Base-by-base conservation (phyloP, 2,888 invertebrate genomes). In the Cryptus viduatorius region DNA sequence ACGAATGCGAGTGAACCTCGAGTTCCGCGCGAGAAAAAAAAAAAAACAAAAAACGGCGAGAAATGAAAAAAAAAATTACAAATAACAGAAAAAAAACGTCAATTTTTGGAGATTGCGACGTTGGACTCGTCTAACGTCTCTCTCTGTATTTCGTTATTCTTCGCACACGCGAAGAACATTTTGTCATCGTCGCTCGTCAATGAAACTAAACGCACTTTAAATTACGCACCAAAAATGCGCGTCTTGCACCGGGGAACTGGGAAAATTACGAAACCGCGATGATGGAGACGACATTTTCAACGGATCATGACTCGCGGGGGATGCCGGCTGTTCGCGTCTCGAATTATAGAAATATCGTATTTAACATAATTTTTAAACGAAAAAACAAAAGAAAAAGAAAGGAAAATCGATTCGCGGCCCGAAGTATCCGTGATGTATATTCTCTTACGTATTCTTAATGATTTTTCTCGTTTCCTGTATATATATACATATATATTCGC, bases 391-490 rank as follows among this genome's bases (percentile, higher is more conserved):
- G 42, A 65, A 48, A 19, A 44, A 42, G 42, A 65, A 48, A 19
- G 29, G 8, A 59, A 72, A 37, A 59, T 61, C 46, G 46, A 56
- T 24, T 59, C 61, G 42, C 29, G 37, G 19, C 24, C 56, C 7
- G 24, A 37, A 4, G 68, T 69, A 68, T 69, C 53, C 64, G n/a
- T 29, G 72, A 59, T 77, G 59, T 50, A 19, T 80, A 73, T 77
- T 73, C 80, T 80, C 61, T 71, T 67, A 65, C 48, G 56, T 56
- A 61, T 61, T 78, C 61, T 78, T 84, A 84, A 81, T 81, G 78
- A 84, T 56, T 84, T 84, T 81, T 84, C 81, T 78, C 64, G 59
- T 69, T 61, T 75, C 75, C 61, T 64, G 46, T 31, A 42, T 53
- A 44, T 64, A 19, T 24, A 24, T 24, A 24, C 24, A 24, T 37